Base-by-base conservation (phyloP, 2,888 invertebrate genomes). In the Spodoptera exigua region DNA sequence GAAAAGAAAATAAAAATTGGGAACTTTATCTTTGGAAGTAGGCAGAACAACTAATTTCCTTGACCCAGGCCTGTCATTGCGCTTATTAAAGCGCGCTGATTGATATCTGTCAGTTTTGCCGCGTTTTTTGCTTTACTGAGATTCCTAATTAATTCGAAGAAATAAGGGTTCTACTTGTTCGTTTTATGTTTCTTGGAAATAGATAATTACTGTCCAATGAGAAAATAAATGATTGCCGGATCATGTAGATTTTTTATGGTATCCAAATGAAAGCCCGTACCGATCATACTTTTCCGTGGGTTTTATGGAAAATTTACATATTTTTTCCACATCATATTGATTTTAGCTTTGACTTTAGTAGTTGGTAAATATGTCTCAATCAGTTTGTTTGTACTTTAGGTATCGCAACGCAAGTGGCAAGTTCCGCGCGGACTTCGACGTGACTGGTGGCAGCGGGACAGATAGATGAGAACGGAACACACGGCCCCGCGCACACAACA, bases 391-490 rank as follows among this genome's bases (percentile, higher is more conserved):
- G n/a, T 18, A 1, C 58, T 36, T 7, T 78, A 84, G 83, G 79
- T 78, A 70, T 66, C 44, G 43, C 56, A 67, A 52, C 46, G 14
- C 49, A 36, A 49, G 41, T 55, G 53, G 12, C 17, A 34, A 54
- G 61, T 52, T 58, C 52, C 14, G 47, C 54, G 59, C 53, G 54
- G 27, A 61, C 52, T 57, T 53, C 49, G 67, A 66, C 63, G 69
- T 56, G 40, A 59, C 49, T 51, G 39, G 41, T 32, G 51, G 41
- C 39, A 45, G 55, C 32, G 74, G 52, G 57, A 61, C 46, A 60
- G 61, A 75, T 82, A 77, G 74, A 84, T 83, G 83, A 80, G 46
- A 72, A 66, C 65, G 55, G 78, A 71, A 75, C 67, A 70, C 40
- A n/a, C 68, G 63, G 54, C 64, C 68, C 66, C 65, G 70, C 56